These are phyloP conservation scores for Ferdinandea cuprea DNA, from an alignment of 2,888 invertebrate species.

Conservation along the genomic window DNA sequence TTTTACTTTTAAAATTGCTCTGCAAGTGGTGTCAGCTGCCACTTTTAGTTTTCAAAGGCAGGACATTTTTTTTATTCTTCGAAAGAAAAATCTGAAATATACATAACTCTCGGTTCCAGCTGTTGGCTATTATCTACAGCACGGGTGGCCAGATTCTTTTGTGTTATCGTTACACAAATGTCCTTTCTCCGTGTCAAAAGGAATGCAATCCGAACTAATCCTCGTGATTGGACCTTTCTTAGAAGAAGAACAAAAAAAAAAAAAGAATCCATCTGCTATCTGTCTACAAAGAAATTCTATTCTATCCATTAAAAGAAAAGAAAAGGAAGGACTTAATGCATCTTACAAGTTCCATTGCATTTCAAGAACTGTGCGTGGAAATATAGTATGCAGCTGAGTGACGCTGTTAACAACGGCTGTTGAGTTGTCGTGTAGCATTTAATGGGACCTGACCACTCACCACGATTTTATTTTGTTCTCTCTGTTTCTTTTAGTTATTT, in stretches of 20 bases:
- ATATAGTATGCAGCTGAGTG: conserved; percentile 58
- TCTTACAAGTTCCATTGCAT: conserved; percentile 39
- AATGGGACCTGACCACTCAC: conserved; percentile 41
- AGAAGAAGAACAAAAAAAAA: conserved; percentile 13
- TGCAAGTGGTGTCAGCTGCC: background rate
- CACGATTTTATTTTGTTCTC: conserved; percentile 14
- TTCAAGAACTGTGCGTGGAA: background rate
- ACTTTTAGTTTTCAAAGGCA: background rate
- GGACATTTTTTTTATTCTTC: background rate
- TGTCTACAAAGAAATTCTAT: conserved; percentile 12
- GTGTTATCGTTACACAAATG: conserved; percentile 11
- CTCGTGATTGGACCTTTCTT: conserved; percentile 45
- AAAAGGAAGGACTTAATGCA: conserved; percentile 41
- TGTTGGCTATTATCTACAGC: conserved; percentile 42
- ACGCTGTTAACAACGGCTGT: conserved; percentile 15
- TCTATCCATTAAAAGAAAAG: conserved; percentile 9
- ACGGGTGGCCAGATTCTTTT: conserved; percentile 27
- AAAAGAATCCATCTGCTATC: conserved; percentile 14
- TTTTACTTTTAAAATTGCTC: background rate
- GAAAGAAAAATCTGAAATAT: conserved; percentile 6
- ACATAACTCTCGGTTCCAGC: conserved; percentile 11
- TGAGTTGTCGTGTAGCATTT: conserved; percentile 42
- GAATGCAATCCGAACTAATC: conserved; percentile 49
- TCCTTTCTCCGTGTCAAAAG: conserved; percentile 36
- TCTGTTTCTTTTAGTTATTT: conserved; percentile 43